Conservation (phyloP, 2,888 invertebrate species). For the Tachystola acroxantha region DNA sequence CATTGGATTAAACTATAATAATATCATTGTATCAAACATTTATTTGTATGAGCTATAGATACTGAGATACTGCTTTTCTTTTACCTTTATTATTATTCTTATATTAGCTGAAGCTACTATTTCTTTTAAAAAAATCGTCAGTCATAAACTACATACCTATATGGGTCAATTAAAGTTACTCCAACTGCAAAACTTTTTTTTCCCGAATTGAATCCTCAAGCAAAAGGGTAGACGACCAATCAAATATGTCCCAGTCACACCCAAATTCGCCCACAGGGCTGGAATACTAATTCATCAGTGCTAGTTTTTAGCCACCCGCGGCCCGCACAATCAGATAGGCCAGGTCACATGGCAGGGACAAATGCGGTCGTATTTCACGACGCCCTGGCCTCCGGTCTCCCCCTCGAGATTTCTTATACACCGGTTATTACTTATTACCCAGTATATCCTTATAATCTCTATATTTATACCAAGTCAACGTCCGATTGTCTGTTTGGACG, state of each 20-base stretch:
- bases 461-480: neutral
- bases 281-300: slow-evolving; percentile 3
- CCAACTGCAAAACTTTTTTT: no score
- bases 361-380: slow-evolving; percentile 65
- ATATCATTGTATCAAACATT: no score
- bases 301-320: slow-evolving; percentile 14
- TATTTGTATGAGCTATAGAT: no score
- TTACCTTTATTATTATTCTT: no score
- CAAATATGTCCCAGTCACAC: no score
- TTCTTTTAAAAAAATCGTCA: no score
- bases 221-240: neutral
- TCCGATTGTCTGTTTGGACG: neutral
- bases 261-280: neutral
- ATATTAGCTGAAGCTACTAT: no score
- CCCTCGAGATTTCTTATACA: slow-evolving; percentile 62
- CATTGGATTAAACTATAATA: no score
- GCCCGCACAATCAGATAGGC: slow-evolving; percentile 53
- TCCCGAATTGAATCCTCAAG: neutral
- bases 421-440: slow-evolving; percentile 48
- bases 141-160: no score
- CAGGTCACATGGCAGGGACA: slow-evolving; percentile 64
- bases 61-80: no score
- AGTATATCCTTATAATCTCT: neutral
- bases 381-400: slow-evolving; percentile 25
- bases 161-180: no score